Percentiles rank a stretch among this genome's conserved stretches.
Conservation (phyloP, 2,888 invertebrate genomes). For the Lycophotia porphyrea region DNA sequence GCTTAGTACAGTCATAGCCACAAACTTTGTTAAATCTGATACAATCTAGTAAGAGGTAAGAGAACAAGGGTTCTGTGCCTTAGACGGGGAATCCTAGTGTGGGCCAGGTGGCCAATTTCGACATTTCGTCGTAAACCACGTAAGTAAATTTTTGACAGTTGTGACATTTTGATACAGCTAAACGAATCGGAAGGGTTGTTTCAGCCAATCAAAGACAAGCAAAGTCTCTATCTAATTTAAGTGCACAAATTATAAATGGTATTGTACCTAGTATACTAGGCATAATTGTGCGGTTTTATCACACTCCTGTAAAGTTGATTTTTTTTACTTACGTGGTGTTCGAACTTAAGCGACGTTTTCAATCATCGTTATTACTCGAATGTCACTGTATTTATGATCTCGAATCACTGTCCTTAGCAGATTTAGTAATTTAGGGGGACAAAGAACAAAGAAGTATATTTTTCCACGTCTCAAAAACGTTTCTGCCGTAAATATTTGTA, state of each 20-base stretch:
- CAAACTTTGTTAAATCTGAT: background rate
- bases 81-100: background rate
- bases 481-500: constrained; percentile 2
- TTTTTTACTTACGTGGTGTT: too few species aligned
- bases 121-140: background rate
- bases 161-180: too few species aligned
- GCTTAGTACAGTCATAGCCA: background rate
- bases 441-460: background rate
- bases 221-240: too few species aligned
- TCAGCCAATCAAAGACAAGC: too few species aligned
- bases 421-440: background rate
- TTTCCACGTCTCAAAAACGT: background rate
- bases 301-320: too few species aligned
- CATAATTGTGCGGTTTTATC: too few species aligned
- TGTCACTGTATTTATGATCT: background rate
- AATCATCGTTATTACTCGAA: too few species aligned
- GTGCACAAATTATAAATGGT: too few species aligned
- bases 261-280: too few species aligned
- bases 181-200: too few species aligned
- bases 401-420: background rate
- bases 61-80: background rate
- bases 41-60: background rate
- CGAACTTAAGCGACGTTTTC: too few species aligned
- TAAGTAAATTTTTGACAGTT: too few species aligned
- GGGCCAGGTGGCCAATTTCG: background rate